phyloP scores from a whole-genome alignment of 1,140 invertebrate genomes.

The roundworm (Caenorhabditis elegans) region DNA sequence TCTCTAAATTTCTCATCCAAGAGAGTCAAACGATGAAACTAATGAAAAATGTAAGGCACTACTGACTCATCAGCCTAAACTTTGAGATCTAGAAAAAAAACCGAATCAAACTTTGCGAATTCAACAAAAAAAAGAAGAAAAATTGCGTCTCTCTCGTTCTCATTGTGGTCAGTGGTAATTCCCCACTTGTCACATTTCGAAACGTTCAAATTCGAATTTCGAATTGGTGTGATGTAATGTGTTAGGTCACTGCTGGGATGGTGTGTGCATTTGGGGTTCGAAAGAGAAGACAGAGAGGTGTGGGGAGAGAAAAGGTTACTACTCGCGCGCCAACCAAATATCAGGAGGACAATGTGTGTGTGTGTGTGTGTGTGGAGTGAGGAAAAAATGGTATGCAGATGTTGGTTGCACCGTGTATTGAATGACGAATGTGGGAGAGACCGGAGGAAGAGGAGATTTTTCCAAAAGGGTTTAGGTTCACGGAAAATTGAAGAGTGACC shows the following conservation, averaged over 20 bases:
- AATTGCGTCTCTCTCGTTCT: background rate
- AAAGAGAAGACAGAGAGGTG: background rate
- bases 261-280: too few species aligned
- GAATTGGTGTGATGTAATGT: slow-evolving; percentile 19
- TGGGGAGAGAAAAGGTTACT: background rate
- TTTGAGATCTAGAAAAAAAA: too few species aligned
- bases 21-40: too few species aligned
- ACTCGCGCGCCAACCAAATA: too few species aligned
- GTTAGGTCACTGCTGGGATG: background rate
- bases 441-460: background rate
- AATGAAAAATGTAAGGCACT: too few species aligned
- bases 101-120: too few species aligned
- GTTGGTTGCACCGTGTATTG: background rate
- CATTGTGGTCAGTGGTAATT: background rate
- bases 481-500: background rate
- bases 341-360: too few species aligned
- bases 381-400: slow-evolving; percentile 16
- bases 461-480: background rate
- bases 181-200: slow-evolving; percentile 19
- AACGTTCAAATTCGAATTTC: slow-evolving; percentile 20
- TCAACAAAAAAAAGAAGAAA: too few species aligned
- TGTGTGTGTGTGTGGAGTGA: background rate
- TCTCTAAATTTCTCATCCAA: too few species aligned
- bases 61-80: too few species aligned
- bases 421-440: slow-evolving; percentile 17